These are phyloP conservation scores for Cinclus mexicanus DNA, from an alignment of 2,113 vertebrate genomes.

Conservation along the genomic window DNA sequence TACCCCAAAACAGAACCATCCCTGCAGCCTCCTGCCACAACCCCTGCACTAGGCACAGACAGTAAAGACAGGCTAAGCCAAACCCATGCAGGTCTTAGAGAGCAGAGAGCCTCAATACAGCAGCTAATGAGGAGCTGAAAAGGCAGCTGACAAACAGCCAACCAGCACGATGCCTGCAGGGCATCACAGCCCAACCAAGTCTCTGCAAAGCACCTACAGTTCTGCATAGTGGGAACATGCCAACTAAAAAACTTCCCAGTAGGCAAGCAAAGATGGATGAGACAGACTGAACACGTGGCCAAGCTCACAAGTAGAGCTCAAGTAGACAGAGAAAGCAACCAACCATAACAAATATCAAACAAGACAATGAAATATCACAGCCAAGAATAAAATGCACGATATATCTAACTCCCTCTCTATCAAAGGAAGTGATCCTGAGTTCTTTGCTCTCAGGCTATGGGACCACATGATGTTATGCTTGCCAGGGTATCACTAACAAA, in stretches of 20 bases:
- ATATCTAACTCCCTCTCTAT: background rate
- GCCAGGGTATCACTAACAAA: background rate
- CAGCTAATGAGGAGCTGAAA: background rate
- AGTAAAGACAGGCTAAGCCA: background rate
- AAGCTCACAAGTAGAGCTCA: background rate
- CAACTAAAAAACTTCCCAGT: background rate
- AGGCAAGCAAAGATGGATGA: background rate
- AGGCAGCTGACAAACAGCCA: background rate
- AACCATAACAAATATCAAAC: background rate
- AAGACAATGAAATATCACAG: constrained; percentile 16
- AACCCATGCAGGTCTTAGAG: background rate
- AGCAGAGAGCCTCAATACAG: background rate
- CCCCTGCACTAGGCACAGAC: rapidly evolving
- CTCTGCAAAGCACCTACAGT: background rate
- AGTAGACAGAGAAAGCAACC: background rate
- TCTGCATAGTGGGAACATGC: background rate
- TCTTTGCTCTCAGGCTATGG: background rate
- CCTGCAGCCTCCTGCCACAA: background rate
- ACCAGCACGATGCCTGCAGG: background rate
- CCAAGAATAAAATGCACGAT: background rate
- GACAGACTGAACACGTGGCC: background rate
- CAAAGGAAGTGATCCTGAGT: background rate
- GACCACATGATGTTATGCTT: background rate
- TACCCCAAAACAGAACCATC: background rate
- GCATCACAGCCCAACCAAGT: background rate